These are phyloP conservation scores for Chesias legatella DNA, from an alignment of 2,888 invertebrate species.

Conservation along the genomic window DNA sequence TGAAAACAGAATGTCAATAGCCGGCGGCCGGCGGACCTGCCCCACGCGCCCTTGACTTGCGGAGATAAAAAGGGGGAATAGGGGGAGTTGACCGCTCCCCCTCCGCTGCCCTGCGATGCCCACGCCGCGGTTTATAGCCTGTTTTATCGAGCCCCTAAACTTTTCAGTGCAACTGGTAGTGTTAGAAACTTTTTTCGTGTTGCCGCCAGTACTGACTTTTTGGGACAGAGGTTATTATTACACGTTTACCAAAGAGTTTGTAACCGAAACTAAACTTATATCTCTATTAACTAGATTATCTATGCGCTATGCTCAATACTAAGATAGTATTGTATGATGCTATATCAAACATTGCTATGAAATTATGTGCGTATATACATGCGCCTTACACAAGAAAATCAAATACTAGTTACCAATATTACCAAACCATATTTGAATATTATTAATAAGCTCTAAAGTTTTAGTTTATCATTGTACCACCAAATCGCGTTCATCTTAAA, in stretches of 20 bases:
- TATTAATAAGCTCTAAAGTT: neutral
- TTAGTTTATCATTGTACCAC: neutral
- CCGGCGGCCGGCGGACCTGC: slow-evolving; percentile 77
- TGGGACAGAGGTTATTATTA: too few species aligned
- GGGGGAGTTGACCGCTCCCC: slow-evolving; percentile 68
- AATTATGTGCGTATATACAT: too few species aligned
- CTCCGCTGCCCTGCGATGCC: slow-evolving; percentile 51
- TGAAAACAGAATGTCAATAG: slow-evolving; percentile 80
- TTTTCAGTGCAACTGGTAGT: slow-evolving; percentile 57
- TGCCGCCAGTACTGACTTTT: slow-evolving; percentile 29
- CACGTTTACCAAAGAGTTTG: too few species aligned
- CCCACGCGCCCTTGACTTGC: slow-evolving; percentile 79
- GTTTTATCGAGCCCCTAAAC: slow-evolving; percentile 59
- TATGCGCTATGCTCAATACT: too few species aligned
- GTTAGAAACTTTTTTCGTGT: slow-evolving; percentile 27
- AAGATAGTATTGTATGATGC: too few species aligned
- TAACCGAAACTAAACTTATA: too few species aligned
- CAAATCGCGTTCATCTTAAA: slow-evolving; percentile 3
- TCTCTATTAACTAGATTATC: too few species aligned
- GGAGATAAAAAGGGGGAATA: slow-evolving; percentile 64
- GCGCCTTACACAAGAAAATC: neutral
- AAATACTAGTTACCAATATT: slow-evolving; percentile 8
- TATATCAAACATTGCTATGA: too few species aligned
- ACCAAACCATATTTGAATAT: too few species aligned
- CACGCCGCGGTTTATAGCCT: slow-evolving; percentile 60